Conservation (phyloP, 2,113 vertebrate genomes). For the Arizona elegans region DNA sequence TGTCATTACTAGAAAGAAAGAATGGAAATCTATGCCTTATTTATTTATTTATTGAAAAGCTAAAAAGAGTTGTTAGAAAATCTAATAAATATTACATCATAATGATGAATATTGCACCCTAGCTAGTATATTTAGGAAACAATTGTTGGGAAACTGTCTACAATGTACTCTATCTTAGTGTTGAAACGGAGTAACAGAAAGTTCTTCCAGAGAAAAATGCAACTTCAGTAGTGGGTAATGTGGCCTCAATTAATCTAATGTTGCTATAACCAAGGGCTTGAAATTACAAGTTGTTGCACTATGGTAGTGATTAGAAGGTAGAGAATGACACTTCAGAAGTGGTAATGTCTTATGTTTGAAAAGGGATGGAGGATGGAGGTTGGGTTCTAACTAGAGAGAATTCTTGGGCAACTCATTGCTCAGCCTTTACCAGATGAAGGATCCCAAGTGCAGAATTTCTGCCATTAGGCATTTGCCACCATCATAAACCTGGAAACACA, state of each 20-base stretch:
- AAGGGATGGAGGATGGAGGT: background rate
- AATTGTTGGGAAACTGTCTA: conserved; percentile 47
- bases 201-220: background rate
- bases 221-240: background rate
- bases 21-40: conserved; percentile 23
- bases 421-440: background rate
- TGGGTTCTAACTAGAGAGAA: background rate
- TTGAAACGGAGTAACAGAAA: background rate
- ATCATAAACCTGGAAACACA: background rate
- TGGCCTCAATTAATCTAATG: background rate
- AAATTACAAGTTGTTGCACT: background rate
- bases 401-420: background rate
- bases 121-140: conserved; percentile 35
- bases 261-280: background rate
- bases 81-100: conserved; percentile 53
- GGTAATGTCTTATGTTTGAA: background rate
- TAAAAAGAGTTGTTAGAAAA: conserved; percentile 36
- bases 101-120: conserved; percentile 47
- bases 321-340: background rate
- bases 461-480: background rate
- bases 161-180: conserved; percentile 9
- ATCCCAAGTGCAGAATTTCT: background rate
- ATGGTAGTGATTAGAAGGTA: background rate
- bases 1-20: background rate
- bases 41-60: conserved; percentile 6